These are phyloP conservation scores for Tipula vernalis DNA, from an alignment of 2,888 invertebrate genomes.

Conservation along the genomic window DNA sequence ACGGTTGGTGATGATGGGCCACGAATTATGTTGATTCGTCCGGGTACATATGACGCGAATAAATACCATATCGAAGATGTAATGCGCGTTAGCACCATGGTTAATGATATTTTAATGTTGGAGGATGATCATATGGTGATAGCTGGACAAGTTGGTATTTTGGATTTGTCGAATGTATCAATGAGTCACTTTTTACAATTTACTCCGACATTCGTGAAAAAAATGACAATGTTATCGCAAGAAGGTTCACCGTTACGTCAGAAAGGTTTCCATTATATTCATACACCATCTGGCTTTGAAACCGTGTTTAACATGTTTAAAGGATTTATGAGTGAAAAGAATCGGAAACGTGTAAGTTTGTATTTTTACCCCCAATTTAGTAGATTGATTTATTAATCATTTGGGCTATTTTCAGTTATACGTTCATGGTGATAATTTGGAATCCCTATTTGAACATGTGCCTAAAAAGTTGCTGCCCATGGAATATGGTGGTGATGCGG, in stretches of 20 bases:
- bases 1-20: constrained; percentile 30
- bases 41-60: constrained; percentile 36
- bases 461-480: constrained; percentile 26
- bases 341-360: constrained; percentile 43
- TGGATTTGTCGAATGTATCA: constrained; percentile 43
- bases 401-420: constrained; percentile 35
- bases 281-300: constrained; percentile 46
- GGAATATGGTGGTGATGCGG: constrained; percentile 49
- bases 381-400: no score
- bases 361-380: no score
- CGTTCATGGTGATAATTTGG: constrained; percentile 42
- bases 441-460: constrained; percentile 43
- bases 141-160: constrained; percentile 30
- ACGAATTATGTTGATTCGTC: constrained; percentile 34
- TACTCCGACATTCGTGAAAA: constrained; percentile 45
- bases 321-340: constrained; percentile 47
- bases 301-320: constrained; percentile 43
- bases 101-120: constrained; percentile 44
- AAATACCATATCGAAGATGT: constrained; percentile 37
- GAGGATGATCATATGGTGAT: constrained; percentile 44
- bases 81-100: constrained; percentile 40
- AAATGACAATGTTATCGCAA: constrained; percentile 40
- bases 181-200: constrained; percentile 42
- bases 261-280: constrained; percentile 44
- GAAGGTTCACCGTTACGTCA: constrained; percentile 47